These are phyloP conservation scores for Zosterops borbonicus DNA, from an alignment of 2,113 vertebrate species.

Conservation along the genomic window DNA sequence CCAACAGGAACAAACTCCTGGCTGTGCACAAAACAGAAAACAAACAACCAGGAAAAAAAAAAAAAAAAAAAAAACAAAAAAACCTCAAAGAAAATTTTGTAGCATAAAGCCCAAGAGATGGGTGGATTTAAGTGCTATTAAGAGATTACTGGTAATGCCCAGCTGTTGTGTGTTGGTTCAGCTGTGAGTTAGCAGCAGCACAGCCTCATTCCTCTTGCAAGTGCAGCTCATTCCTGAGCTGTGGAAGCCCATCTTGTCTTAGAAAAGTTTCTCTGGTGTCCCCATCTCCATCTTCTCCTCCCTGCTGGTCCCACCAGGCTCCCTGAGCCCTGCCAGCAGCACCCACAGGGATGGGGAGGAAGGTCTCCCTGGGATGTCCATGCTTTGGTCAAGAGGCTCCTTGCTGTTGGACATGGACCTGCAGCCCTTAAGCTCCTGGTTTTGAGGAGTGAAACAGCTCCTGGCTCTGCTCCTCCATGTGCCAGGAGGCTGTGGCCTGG, in stretches of 20 bases:
- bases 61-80: too few relatives aligned
- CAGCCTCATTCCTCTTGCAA: background rate
- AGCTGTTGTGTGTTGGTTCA: background rate
- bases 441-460: background rate
- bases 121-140: background rate
- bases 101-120: background rate
- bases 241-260: background rate
- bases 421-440: background rate
- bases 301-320: background rate
- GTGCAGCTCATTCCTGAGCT: background rate
- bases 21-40: too few relatives aligned
- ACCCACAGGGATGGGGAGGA: fast-evolving
- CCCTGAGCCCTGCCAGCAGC: background rate
- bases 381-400: background rate
- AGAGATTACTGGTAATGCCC: background rate
- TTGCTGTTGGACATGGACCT: fast-evolving
- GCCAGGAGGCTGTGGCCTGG: background rate
- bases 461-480: background rate
- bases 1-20: fast-evolving
- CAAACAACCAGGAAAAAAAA: too few relatives aligned
- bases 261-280: background rate
- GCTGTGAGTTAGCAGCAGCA: background rate
- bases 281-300: background rate
- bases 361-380: fast-evolving
- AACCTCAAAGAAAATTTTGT: background rate